These are phyloP conservation scores for Caerostris extrusa DNA, from an alignment of 1,140 invertebrate species.

Conservation along the genomic window DNA sequence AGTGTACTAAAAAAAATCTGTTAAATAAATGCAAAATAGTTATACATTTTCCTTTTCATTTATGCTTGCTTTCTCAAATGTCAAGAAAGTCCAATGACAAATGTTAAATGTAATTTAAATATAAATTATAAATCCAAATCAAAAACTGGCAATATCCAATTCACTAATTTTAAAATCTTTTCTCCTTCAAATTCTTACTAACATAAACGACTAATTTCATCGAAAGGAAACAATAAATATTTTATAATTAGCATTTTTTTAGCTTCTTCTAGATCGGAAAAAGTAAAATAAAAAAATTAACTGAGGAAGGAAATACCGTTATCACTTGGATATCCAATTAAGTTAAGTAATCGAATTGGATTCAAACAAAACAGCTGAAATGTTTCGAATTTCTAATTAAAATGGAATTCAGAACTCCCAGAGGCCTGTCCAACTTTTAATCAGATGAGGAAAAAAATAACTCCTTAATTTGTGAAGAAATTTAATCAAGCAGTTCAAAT, in stretches of 20 bases:
- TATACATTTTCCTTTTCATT: no score
- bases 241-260: conserved; percentile 35
- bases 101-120: no score
- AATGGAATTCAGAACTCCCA: not conserved
- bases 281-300: not conserved
- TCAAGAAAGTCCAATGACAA: no score
- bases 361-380: not conserved
- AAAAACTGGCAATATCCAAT: not conserved
- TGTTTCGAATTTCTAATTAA: conserved; percentile 15
- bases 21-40: no score
- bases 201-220: conserved; percentile 6
- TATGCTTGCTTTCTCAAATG: no score
- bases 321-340: conserved; percentile 7
- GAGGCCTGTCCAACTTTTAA: not conserved
- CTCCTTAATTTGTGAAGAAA: not conserved
- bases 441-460: not conserved
- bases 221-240: not conserved
- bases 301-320: not conserved
- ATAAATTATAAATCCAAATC: not conserved
- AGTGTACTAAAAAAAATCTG: no score
- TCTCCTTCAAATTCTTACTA: not conserved
- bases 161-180: not conserved
- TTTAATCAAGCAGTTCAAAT: not conserved
- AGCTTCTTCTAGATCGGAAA: not conserved
- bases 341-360: not conserved